phyloP scores from a whole-genome alignment of 2,797 vertebrate species.

The Rhinoraja longicauda region DNA sequence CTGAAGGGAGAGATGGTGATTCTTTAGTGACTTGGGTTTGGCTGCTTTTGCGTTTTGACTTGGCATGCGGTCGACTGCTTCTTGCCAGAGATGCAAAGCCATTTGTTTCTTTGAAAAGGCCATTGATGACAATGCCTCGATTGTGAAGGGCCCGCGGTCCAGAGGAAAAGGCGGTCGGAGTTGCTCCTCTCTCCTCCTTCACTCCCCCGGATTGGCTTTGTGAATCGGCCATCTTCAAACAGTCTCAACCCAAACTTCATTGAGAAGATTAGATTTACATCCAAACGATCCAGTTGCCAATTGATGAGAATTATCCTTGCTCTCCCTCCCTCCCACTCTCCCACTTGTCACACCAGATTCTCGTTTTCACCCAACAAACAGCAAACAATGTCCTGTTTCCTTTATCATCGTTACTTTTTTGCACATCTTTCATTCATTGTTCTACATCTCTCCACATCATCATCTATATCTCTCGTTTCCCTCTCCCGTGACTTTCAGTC shows the following conservation, averaged over 20 bases:
- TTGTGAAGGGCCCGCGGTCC: background rate
- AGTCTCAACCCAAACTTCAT: background rate
- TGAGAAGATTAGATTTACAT: background rate
- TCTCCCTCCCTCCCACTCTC: too few relatives aligned
- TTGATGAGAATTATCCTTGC: background rate
- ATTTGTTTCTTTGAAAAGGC: background rate
- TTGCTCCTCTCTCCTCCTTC: background rate
- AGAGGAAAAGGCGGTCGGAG: background rate
- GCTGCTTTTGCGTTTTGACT: background rate
- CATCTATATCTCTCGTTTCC: too few relatives aligned
- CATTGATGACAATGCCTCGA: background rate
- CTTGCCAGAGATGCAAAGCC: background rate
- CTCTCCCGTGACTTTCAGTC: too few relatives aligned
- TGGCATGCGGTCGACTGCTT: background rate
- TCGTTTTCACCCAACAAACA: too few relatives aligned
- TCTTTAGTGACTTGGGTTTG: background rate
- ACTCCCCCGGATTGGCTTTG: background rate
- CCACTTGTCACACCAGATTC: too few relatives aligned
- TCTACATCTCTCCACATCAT: too few relatives aligned
- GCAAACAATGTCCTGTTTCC: too few relatives aligned
- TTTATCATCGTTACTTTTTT: too few relatives aligned
- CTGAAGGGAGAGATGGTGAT: background rate
- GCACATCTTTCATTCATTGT: too few relatives aligned
- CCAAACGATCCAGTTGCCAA: background rate
- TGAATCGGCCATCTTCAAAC: background rate